These are phyloP conservation scores for Pleuronectes platessa DNA, from an alignment of 2,113 vertebrate genomes.

Conservation along the genomic window DNA sequence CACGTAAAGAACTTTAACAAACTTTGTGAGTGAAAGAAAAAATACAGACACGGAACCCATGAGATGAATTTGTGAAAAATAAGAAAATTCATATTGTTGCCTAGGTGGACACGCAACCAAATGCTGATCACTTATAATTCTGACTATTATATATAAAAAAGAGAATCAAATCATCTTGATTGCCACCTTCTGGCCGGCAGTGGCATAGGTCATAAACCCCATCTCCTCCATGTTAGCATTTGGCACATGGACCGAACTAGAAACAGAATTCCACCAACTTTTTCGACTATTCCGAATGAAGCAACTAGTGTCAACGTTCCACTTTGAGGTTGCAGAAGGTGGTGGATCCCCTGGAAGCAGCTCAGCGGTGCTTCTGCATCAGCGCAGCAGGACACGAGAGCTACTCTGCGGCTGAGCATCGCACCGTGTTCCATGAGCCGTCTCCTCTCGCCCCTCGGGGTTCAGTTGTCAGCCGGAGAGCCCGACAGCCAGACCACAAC, in stretches of 20 bases:
- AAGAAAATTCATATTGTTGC: background rate
- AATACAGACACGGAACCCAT: conserved; percentile 8
- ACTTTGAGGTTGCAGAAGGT: too few relatives aligned
- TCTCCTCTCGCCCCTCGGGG: conserved; percentile 50
- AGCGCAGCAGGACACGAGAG: conserved; percentile 35
- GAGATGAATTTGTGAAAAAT: conserved; percentile 36
- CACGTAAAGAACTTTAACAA: background rate
- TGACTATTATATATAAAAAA: background rate
- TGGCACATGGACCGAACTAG: too few relatives aligned
- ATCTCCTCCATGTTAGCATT: too few relatives aligned
- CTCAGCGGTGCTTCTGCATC: conserved; percentile 30
- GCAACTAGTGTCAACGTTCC: too few relatives aligned
- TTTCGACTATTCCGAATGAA: too few relatives aligned
- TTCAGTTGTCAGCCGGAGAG: conserved; percentile 50
- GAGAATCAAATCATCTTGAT: too few relatives aligned
- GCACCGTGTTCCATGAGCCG: conserved; percentile 54
- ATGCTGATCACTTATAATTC: conserved; percentile 25
- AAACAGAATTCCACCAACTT: too few relatives aligned
- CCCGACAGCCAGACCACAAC: conserved; percentile 48
- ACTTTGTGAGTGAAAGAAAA: conserved; percentile 9
- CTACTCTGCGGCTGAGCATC: conserved; percentile 17
- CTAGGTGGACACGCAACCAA: conserved; percentile 13
- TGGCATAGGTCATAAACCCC: too few relatives aligned
- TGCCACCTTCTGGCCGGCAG: too few relatives aligned
- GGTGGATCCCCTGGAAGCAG: conserved; percentile 25